Base-by-base conservation (phyloP, 1,140 invertebrate genomes). In the Dreissena polymorpha region DNA sequence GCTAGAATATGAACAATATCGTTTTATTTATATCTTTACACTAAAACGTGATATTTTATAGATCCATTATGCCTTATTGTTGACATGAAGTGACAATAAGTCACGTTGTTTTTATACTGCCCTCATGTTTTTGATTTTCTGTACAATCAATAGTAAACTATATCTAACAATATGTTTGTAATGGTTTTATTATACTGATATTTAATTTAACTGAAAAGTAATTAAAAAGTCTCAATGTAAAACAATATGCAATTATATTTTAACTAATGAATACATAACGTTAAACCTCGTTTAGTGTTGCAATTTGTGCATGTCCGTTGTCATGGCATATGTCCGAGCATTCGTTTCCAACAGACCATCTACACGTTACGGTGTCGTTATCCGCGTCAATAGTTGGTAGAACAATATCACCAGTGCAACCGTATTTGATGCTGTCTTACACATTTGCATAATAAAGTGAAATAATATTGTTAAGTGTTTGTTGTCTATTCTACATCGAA, bases 271-370 rank as follows among this genome's bases (percentile, higher is more conserved):
- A 67, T n/a, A 10, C 0, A 29, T 63, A 13, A 23, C 2, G 16
- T 50, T 25, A 7, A 50, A 76, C 74, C 60, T 49, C 21, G 25
- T 76, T 5, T 13, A 76, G 27, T n/a, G 50, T 29, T 10, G 74
- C 10, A 64, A 49, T 65, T 76, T 60, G 74, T 39, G 39, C 39
- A 39, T 39, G 39, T 39, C 39, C 39, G 0, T 65, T 65, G 3
- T 10, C 39, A 18, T 39, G 18, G 39, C 74, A 76, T 18, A 65
- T 64, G n/a, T 27, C 39, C 21, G 18, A 23, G 60, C 74, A 76
- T 50, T 76, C 74, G 10, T n/a, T 49, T 12, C 60, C 74, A 18
- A 7, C 23, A 10, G 74, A 60, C 74, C 74, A 76, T 65, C 74
- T 29, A 65, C 74, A 76, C 12, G 18, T 23, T 5, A 76, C 25